Conservation (phyloP, 2,797 vertebrate genomes). For the Amblyraja radiata region DNA sequence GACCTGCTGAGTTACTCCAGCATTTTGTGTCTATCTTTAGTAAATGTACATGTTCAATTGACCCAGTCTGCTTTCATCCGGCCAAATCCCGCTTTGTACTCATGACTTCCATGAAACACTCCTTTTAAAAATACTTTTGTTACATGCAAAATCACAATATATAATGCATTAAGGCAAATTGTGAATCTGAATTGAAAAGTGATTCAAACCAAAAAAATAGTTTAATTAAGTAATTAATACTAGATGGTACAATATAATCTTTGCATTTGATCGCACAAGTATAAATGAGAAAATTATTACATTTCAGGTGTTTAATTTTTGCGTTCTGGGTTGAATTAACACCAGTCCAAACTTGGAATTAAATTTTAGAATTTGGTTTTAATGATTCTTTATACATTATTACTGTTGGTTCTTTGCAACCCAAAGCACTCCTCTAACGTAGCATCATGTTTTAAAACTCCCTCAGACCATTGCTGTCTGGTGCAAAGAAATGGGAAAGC, state of each 20-base stretch:
- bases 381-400: background rate
- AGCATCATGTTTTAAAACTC: slow-evolving; percentile 6
- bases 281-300: background rate
- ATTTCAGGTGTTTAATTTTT: background rate
- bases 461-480: background rate
- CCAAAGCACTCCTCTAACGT: slow-evolving; percentile 2
- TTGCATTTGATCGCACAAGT: background rate
- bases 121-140: slow-evolving; percentile 9
- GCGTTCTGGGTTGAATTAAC: background rate
- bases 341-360: background rate
- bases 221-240: background rate
- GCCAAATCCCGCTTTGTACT: slow-evolving; percentile 11
- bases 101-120: slow-evolving; percentile 5
- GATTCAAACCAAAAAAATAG: background rate
- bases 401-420: slow-evolving; percentile 12
- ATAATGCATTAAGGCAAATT: background rate
- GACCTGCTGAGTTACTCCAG: too few species aligned
- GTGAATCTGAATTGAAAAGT: background rate
- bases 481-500: background rate
- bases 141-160: slow-evolving; percentile 9
- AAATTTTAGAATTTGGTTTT: background rate
- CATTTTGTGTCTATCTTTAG: background rate
- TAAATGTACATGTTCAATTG: background rate
- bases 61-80: background rate
- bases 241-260: background rate